These are phyloP conservation scores for Crypturellus undulatus DNA, from an alignment of 2,113 vertebrate genomes.

Conservation along the genomic window DNA sequence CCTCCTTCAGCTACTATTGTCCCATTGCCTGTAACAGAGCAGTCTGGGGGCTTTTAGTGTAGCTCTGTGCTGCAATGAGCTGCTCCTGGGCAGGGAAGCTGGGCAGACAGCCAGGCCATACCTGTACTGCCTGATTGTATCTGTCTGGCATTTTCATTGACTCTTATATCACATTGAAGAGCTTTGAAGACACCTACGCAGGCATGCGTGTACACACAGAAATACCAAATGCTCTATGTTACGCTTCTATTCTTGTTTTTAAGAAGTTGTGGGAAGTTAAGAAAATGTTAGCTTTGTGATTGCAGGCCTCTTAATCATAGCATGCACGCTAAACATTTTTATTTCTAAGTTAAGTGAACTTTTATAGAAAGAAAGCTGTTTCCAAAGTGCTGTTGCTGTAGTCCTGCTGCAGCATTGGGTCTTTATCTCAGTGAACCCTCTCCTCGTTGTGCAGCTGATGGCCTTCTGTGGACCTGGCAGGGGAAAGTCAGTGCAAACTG, in stretches of 20 bases:
- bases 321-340: background rate
- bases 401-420: background rate
- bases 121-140: background rate
- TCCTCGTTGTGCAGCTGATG: rapidly evolving
- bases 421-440: background rate
- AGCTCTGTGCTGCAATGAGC: rapidly evolving
- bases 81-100: rapidly evolving
- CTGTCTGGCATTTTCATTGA: rapidly evolving
- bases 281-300: background rate
- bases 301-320: background rate
- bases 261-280: background rate
- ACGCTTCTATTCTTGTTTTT: background rate
- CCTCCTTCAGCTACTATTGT: background rate
- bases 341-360: background rate
- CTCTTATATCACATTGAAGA: background rate
- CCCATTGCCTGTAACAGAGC: rapidly evolving
- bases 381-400: too few relatives aligned
- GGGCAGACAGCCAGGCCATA: rapidly evolving
- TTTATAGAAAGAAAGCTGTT: rapidly evolving
- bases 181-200: background rate
- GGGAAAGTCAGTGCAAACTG: rapidly evolving
- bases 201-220: rapidly evolving
- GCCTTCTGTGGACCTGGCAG: too few relatives aligned
- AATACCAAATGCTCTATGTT: background rate
- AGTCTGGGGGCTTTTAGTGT: rapidly evolving